Percentiles rank a stretch among this genome's conserved stretches.
Conservation (phyloP, 2,888 invertebrate species). For the Orthosia cruda region DNA sequence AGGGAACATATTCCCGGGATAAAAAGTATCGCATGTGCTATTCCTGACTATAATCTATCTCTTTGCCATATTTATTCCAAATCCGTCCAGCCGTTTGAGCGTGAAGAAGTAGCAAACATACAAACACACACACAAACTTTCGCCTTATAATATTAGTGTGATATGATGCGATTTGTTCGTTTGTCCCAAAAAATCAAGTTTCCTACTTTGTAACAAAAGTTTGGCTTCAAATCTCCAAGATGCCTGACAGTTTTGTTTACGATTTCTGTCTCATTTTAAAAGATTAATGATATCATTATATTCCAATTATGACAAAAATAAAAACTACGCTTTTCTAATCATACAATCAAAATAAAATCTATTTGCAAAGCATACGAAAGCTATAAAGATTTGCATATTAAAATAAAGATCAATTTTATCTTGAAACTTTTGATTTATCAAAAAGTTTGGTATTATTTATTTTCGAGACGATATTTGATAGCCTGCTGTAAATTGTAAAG, state of each 20-base stretch:
- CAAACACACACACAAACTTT: no score
- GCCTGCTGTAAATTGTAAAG: constrained; percentile 11
- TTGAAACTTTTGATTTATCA: constrained; percentile 1
- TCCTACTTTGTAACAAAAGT: no score
- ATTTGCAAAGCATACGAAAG: neutral
- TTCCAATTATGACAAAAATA: neutral
- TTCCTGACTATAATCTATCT: no score
- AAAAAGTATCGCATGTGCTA: no score
- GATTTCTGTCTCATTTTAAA: neutral
- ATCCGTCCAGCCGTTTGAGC: no score
- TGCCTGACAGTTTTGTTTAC: neutral
- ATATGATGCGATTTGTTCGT: no score
- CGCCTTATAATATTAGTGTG: no score
- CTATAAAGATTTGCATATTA: constrained; percentile 16
- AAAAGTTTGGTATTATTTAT: constrained; percentile 12
- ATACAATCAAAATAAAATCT: neutral
- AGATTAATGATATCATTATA: neutral
- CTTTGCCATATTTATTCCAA: no score
- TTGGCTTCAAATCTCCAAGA: no score
- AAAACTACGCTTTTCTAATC: neutral
- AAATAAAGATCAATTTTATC: constrained; percentile 22
- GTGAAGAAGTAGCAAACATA: no score
- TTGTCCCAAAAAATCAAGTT: no score
- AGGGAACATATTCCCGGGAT: no score
- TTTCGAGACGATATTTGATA: neutral